Percentiles rank a stretch among this genome's conserved stretches.
Evolutionary conservation across 1,140 invertebrate species (phyloP).

Genomic region (Rhyacophila brunnea): DNA sequence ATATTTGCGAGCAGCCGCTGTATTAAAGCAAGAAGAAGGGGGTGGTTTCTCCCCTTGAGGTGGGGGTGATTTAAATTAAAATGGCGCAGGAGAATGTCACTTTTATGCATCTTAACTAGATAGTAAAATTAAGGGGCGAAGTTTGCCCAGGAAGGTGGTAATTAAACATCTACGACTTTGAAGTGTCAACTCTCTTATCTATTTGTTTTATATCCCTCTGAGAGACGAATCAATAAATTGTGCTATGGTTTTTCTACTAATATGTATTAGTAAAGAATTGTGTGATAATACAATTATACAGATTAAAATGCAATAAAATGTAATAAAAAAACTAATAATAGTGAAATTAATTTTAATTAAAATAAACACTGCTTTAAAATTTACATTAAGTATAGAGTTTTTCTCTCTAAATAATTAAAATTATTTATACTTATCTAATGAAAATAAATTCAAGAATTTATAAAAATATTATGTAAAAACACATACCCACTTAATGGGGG

Average conservation of each 20-base stretch:
- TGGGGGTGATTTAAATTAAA: constrained; percentile 36
- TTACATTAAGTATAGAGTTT: too few relatives aligned
- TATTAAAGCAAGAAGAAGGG: background rate
- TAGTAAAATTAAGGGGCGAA: constrained; percentile 37
- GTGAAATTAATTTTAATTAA: too few relatives aligned
- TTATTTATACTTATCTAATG: too few relatives aligned
- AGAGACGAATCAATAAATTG: constrained; percentile 31
- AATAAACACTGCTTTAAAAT: too few relatives aligned
- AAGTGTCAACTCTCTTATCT: constrained; percentile 36
- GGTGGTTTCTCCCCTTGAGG: constrained; percentile 2
- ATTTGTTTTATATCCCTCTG: constrained; percentile 32
- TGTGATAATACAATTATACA: too few relatives aligned
- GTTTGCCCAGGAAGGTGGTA: constrained; percentile 35
- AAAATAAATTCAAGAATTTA: too few relatives aligned
- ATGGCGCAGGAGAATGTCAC: constrained; percentile 36
- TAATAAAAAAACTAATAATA: too few relatives aligned
- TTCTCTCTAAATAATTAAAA: too few relatives aligned
- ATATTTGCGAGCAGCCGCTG: constrained; percentile 9
- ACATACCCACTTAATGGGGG: too few relatives aligned
- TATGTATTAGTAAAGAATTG: too few relatives aligned
- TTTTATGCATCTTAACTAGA: constrained; percentile 38
- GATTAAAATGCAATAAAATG: too few relatives aligned
- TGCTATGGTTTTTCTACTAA: background rate
- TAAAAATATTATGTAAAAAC: too few relatives aligned
- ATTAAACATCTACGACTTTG: constrained; percentile 36